phyloP scores from a whole-genome alignment of 2,888 invertebrate species.

The Brachycybe producta region DNA sequence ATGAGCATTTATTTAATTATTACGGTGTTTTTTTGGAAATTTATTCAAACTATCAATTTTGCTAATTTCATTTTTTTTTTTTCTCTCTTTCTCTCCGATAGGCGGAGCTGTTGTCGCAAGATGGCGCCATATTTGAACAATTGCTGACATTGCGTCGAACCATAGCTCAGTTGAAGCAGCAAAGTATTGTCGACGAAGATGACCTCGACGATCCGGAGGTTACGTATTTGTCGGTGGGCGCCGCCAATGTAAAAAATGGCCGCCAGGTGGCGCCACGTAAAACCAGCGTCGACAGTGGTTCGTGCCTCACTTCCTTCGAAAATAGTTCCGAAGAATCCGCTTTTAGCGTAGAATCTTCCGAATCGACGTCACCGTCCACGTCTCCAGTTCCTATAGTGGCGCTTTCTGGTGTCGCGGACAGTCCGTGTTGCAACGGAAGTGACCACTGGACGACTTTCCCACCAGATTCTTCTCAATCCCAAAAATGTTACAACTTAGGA shows the following conservation, averaged over 20 bases:
- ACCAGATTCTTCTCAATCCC: no score
- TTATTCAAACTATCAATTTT: no score
- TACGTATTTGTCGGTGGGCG: conserved; percentile 1
- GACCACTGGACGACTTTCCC: background rate
- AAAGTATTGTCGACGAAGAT: conserved; percentile 7
- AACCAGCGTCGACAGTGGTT: conserved; percentile 4
- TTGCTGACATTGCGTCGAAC: conserved; percentile 13
- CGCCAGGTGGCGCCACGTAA: no score
- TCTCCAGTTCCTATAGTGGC: conserved; percentile 1
- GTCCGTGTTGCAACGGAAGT: background rate
- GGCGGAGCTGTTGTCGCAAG: conserved; percentile 15
- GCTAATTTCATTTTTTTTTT: no score
- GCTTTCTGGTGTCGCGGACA: background rate
- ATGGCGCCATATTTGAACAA: conserved; percentile 16
- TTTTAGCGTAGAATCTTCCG: conserved; percentile 9
- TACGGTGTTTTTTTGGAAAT: no score
- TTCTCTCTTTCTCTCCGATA: background rate
- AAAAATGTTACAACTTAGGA: no score
- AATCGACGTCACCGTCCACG: conserved; percentile 2
- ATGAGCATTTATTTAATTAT: no score
- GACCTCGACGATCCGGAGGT: conserved; percentile 15
- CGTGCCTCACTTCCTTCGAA: background rate
- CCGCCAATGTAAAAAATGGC: background rate
- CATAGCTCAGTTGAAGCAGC: conserved; percentile 18
- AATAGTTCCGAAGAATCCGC: conserved; percentile 10